These are phyloP conservation scores for Ormyrus rosae DNA, from an alignment of 2,888 invertebrate genomes.

Conservation along the genomic window DNA sequence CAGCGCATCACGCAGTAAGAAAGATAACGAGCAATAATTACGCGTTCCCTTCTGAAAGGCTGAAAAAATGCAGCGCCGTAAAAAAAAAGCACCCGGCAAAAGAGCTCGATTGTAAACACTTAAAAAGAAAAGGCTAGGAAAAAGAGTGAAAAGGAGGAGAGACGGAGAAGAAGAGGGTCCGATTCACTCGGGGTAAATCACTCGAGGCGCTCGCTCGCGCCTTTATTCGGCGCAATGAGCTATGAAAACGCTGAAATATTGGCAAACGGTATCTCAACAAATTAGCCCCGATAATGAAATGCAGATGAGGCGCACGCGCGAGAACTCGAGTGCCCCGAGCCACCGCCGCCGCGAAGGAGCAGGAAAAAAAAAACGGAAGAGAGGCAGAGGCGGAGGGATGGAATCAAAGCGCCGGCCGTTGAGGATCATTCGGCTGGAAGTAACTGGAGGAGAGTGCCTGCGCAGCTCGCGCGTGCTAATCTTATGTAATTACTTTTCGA, in stretches of 20 bases:
- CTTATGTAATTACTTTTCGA: constrained; percentile 76
- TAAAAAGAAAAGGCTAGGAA: constrained; percentile 5
- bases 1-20: background rate
- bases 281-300: constrained; percentile 73
- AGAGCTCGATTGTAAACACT: constrained; percentile 49
- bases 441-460: constrained; percentile 71
- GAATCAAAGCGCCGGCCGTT: constrained; percentile 73
- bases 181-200: constrained; percentile 27
- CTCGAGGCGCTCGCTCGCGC: constrained; percentile 49
- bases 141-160: constrained; percentile 31
- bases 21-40: constrained; percentile 45
- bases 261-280: constrained; percentile 76
- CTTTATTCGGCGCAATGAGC: constrained; percentile 67
- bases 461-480: constrained; percentile 73
- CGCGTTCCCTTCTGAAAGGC: background rate
- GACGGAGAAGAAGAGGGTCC: background rate
- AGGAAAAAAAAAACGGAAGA: background rate
- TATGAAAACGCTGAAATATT: constrained; percentile 74
- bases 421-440: constrained; percentile 74
- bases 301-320: constrained; percentile 65
- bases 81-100: background rate
- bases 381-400: constrained; percentile 49
- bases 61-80: background rate
- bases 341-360: background rate
- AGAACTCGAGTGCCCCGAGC: background rate